Base-by-base conservation (phyloP, 2,888 invertebrate genomes). In the Trypoxylon attenuatum region DNA sequence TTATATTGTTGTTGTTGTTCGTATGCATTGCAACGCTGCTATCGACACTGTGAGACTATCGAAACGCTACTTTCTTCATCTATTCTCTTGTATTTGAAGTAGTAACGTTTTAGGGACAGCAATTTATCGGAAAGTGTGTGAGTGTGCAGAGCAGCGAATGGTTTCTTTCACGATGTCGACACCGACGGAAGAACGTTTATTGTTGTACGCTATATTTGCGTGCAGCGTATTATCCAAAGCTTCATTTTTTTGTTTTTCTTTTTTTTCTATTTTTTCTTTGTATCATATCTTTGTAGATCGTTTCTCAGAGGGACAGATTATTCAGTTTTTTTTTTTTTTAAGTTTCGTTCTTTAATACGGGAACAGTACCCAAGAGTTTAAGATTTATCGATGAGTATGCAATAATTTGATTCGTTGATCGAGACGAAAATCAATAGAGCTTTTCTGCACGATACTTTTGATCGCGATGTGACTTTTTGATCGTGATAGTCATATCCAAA, bases 191-290 rank as follows among this genome's bases (percentile, higher is more conserved):
- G 45, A 60, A 64, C 47, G 47, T 23, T 43, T 46, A 51, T 29
- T 52, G 43, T 29, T 57, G 13, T n/a, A n/a, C n/a, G n/a, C n/a
- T n/a, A 49, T 38, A 46, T 16, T 43, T 33, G 22, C 46, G 4
- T 22, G 57, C 49, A 58, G 62, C 54, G 64, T 69, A 64, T 73
- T 64, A 71, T 69, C 74, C 74, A 75, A 75, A 75, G 74, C 71
- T 74, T 71, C 49, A 58, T 71, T 73, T 63, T 46, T 70, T 73
- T 54, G 33, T 73, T 66, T 73, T 47, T 57, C 43, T 66, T 61
- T 61, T 19, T 64, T 49, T 58, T 39, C 47, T 59, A 61, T 21
- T 23, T 49, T 62, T 60, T n/a, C 43, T 66, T 61, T 61, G 23
- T 64, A 52, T 58, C 39, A 51, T 59, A 61, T 21, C 29, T 49